Evolutionary conservation across 2,797 vertebrate species (phyloP).

Genomic region (Schizothorax lantsangensis): DNA sequence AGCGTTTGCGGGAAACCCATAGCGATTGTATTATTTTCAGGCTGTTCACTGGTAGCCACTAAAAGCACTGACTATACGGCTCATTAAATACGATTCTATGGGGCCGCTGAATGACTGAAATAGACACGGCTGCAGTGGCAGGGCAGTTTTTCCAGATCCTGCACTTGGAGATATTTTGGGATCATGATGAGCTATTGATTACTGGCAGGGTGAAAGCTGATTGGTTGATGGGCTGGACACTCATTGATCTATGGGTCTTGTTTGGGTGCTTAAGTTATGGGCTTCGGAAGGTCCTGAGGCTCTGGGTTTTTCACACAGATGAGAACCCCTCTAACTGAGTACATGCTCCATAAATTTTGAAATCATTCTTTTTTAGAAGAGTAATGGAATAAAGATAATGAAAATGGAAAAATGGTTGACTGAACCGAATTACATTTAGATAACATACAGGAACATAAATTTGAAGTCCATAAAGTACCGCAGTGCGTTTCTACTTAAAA

Average conservation of each 20-base stretch:
- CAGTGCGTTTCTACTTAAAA: neutral
- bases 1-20: neutral
- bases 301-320: constrained; percentile 22
- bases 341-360: neutral
- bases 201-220: constrained; percentile 47
- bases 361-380: neutral
- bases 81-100: constrained; percentile 32
- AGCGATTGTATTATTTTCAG: constrained; percentile 11
- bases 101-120: constrained; percentile 31
- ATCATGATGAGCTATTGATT: constrained; percentile 63
- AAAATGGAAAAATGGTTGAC: neutral
- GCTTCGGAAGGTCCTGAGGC: constrained; percentile 25
- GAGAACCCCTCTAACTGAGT: constrained; percentile 3
- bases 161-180: constrained; percentile 60
- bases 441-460: neutral
- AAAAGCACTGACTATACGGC: neutral
- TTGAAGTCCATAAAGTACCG: neutral
- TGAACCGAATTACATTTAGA: neutral
- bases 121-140: constrained; percentile 19
- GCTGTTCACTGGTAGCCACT: constrained; percentile 1
- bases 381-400: neutral
- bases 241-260: constrained; percentile 56
- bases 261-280: constrained; percentile 56
- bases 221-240: constrained; percentile 48
- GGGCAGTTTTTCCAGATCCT: constrained; percentile 45